Evolutionary conservation across 2,888 invertebrate genomes (phyloP), one percentile per base, ranked within the genome.

Genomic region (Tupiocoris notatus): DNA sequence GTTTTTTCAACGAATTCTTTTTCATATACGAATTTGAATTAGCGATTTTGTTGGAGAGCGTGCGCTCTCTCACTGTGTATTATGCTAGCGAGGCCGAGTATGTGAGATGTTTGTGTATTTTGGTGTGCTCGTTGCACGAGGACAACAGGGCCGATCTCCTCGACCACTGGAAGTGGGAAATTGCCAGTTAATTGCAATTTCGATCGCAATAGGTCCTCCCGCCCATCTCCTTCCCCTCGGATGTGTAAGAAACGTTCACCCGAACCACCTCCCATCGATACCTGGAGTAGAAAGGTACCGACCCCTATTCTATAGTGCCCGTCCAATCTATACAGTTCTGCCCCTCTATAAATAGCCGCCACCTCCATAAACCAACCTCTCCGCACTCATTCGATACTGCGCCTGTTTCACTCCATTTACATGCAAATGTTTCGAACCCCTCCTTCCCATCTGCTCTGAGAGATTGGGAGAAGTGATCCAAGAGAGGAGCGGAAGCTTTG

Each of bases 161-260:
- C 39, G 39, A 39, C 39, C 39, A 39, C 39, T 39, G 62, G 62
- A 25, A 9, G 22, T 57, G 77, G 77, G 71, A 71, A 71, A 77
- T 70, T 70, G 76, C 70, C 70, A 71, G 64, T 71, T 71, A 64
- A 77, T 74, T 74, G 77, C 61, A 74, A 77, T 66, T 67, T 77
- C 77, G 58, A 24, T 67, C 67, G 66, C 39, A 39, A 62, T 24
- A 74, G 77, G 62, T 74, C 77, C 61, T 74, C 74, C 66, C 25
- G 62, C 12, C 12, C 39, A 59, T 56, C 61, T 74, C 74, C 66
- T 25, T 57, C 12, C 12, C 39, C 66, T 56, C 62, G 59, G 74
- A 74, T 77, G 77, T 74, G 74, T 77, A 77, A 74, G 75, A 74
- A 67, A 77, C 66, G 74, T 67, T 67, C 18, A 20, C 59, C 58